Base-by-base conservation (phyloP, 2,113 vertebrate genomes). In the Nothoprocta pentlandii region DNA sequence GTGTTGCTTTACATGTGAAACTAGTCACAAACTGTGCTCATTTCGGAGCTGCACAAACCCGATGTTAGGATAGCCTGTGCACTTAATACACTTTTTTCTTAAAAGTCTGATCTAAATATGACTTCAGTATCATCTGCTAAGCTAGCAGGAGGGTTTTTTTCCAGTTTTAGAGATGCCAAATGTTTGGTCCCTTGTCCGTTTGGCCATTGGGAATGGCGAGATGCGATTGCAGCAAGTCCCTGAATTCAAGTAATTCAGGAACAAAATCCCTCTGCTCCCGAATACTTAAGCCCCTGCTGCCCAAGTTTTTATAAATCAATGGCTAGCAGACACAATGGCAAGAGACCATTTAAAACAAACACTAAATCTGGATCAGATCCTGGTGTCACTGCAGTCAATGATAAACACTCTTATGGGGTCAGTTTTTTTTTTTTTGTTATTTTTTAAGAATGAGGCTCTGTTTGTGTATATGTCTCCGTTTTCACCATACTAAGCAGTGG, bases 191-290 rank as follows among this genome's bases (percentile, higher is more conserved):
- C 36, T 36, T 36, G 36, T 6, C 36, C 36, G 36, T 13, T 51
- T n/a, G 68, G 68, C 56, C 78, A 10, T 6, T 51, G 80, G 89
- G 80, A 93, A 81, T 20, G 41, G 85, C 85, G 88, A 68, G 89
- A 26, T 47, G 86, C 91, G 82, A 83, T 39, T 21, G 47, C 41
- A 64, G 84, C 85, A 68, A 71, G 69, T 80, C 75, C 63, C 44
- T 75, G 61, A 16, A 36, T 36, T 36, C 36, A 36, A 91, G 62
- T 54, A 59, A 67, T 34, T 75, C 34, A 16, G 89, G 93, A 81
- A 81, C 68, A 94, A 78, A 93, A 34, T 95, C 93, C 95, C 77
- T 80, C 39, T 71, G 85, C 51, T 81, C 44, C 91, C 62, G 49
- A 23, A 74, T 39, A n/a, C 79, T 46, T 56, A 21, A n/a, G 59